Evolutionary conservation across 2,113 vertebrate genomes (phyloP).

Genomic region (Rhinoptilus africanus): DNA sequence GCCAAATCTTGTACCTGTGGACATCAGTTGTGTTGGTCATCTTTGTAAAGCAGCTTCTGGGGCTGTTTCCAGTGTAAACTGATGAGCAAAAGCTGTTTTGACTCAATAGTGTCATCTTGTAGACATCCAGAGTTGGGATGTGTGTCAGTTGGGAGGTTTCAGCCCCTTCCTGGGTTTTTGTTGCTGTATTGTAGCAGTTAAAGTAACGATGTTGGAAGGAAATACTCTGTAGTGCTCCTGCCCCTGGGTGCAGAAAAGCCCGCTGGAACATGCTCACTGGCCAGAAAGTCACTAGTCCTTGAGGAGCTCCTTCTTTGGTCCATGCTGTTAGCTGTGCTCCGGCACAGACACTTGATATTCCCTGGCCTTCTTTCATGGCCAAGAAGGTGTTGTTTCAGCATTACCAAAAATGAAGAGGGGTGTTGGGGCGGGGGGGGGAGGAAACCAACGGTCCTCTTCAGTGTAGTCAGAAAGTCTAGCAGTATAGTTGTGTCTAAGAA

Average conservation of each 20-base stretch:
- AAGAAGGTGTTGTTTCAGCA: background rate
- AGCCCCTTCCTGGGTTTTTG: background rate
- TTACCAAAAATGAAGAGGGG: background rate
- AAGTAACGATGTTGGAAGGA: background rate
- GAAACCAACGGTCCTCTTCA: background rate
- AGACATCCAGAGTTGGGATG: background rate
- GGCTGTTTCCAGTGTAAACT: background rate
- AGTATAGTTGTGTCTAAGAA: background rate
- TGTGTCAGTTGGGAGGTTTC: background rate
- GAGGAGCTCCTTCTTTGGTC: background rate
- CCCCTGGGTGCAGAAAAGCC: background rate
- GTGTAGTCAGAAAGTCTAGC: background rate
- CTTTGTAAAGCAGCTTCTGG: background rate
- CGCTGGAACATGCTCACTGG: background rate
- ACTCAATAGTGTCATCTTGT: background rate
- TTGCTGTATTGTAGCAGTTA: background rate
- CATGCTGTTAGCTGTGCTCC: background rate
- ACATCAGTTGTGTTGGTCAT: background rate
- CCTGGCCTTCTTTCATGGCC: background rate
- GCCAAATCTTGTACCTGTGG: background rate
- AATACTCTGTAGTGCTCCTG: background rate
- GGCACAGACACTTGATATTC: background rate
- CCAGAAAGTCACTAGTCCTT: background rate
- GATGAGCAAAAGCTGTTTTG: background rate
- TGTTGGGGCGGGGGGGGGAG: rapidly evolving